Conservation (phyloP, 2,888 invertebrate species). For the Eristalis pertinax region DNA sequence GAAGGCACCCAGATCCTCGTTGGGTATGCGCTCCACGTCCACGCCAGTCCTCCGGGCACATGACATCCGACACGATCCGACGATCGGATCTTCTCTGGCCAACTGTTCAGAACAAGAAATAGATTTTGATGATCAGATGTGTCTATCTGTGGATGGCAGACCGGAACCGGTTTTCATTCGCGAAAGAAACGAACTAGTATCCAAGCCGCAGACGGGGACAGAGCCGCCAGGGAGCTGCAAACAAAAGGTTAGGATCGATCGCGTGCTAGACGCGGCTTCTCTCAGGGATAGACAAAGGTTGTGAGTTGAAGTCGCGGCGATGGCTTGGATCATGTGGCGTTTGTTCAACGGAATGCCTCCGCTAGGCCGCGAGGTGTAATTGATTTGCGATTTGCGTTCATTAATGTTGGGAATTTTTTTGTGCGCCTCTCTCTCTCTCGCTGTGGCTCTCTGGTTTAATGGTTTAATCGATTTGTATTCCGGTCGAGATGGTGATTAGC, state of each 20-base stretch:
- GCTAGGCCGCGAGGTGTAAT: background rate
- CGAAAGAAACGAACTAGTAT: slow-evolving; percentile 1
- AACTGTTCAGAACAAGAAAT: slow-evolving; percentile 33
- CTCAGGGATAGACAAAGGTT: background rate
- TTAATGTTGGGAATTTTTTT: background rate
- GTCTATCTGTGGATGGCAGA: slow-evolving; percentile 32
- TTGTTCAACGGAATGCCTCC: background rate
- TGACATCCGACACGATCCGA: slow-evolving; percentile 12
- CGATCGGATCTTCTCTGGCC: slow-evolving; percentile 18
- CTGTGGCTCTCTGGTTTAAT: background rate
- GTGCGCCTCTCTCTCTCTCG: background rate
- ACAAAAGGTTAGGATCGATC: slow-evolving; percentile 44
- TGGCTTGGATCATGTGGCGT: slow-evolving; percentile 26
- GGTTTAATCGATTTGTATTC: slow-evolving; percentile 21
- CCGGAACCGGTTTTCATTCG: slow-evolving; percentile 58
- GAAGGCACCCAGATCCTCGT: slow-evolving; percentile 33
- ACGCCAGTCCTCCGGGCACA: slow-evolving; percentile 14
- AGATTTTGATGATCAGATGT: slow-evolving; percentile 22
- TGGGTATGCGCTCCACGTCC: slow-evolving; percentile 39
- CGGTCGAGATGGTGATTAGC: slow-evolving; percentile 26
- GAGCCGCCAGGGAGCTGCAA: background rate
- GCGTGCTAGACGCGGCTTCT: slow-evolving; percentile 1
- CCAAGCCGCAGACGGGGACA: background rate
- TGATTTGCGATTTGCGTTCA: slow-evolving; percentile 6
- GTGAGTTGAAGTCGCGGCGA: background rate